Evolutionary conservation across 2,888 invertebrate species (phyloP), one percentile per base, ranked within the genome.

Genomic region (Melinaea menophilus): DNA sequence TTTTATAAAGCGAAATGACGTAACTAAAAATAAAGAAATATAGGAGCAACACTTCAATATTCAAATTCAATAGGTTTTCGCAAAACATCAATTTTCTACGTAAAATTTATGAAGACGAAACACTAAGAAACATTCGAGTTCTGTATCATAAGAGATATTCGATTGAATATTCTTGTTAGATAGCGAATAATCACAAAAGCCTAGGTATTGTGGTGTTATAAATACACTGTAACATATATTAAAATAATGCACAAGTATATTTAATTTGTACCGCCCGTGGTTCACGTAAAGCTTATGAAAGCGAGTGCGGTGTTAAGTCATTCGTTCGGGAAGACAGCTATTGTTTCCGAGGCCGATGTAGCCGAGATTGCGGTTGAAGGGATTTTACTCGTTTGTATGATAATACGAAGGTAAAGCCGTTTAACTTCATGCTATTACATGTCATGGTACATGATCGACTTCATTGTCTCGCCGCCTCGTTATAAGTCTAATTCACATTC

Each of bases 321-420:
- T 65, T 60, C 62, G 65, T 60, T 65, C 59, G 59, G 56, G 62
- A 56, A 62, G 62, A 57, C 57, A 57, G 59, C 62, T 54, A 59
- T 59, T 65, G 65, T 65, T 65, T 59, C 54, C 56, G 51, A 46
- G 56, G 47, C 62, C 61, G 55, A 64, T 37, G 55, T 61, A 56
- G 56, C 58, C 13, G 62, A 57, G 65, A 62, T 65, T 65, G 62
- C 55, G 55, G 58, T 45, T 59, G 48, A 34, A 56, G 37, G 57
- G 55, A 41, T 65, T 64, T 58, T 4, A 58, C 61, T 64, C 55
- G 34, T 64, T 55, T 64, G 64, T 64, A 61, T 64, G 56, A 45
- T 63, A 61, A 64, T 61, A 64, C 41, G n/a, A 37, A 11, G 55
- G 57, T 58, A 60, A 57, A 60, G 57, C 54, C 55, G 60, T 31